A percentile compares a stretch with the other conserved stretches of the same genome.
These are phyloP conservation scores for Gobius niger DNA, from an alignment of 2,113 vertebrate species.

Conservation along the genomic window DNA sequence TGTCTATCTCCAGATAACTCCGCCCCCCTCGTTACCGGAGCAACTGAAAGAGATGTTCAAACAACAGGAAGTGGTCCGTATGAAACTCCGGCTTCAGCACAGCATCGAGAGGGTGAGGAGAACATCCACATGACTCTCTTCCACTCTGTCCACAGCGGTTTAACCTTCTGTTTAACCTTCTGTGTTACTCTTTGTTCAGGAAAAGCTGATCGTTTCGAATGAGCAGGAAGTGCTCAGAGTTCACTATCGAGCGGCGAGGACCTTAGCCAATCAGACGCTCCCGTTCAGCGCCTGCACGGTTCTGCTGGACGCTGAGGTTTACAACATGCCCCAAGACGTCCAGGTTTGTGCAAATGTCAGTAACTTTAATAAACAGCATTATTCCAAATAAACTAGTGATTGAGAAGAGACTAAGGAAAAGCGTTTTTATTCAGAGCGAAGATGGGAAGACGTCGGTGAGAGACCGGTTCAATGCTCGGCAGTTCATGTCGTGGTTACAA, in stretches of 20 bases:
- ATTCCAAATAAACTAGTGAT: neutral
- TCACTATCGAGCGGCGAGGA: constrained; percentile 95
- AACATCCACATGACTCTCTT: too few species aligned
- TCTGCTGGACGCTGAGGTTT: constrained; percentile 94
- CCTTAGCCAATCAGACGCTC: constrained; percentile 94
- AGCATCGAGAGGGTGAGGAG: constrained; percentile 92
- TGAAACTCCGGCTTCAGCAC: constrained; percentile 96
- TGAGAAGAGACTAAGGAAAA: neutral
- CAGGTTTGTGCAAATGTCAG: constrained; percentile 77
- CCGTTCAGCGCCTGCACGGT: constrained; percentile 98
- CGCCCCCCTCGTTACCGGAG: constrained; percentile 93
- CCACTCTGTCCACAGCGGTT: neutral
- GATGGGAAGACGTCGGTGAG: constrained; percentile 96
- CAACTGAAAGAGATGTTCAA: constrained; percentile 97
- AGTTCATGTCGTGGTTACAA: constrained; percentile 99
- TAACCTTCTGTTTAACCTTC: too few species aligned
- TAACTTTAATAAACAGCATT: constrained; percentile 1
- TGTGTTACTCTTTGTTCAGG: constrained; percentile 70
- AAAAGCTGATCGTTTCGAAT: constrained; percentile 97
- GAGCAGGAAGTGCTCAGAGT: constrained; percentile 97
- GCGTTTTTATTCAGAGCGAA: constrained; percentile 77
- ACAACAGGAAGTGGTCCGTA: constrained; percentile 96
- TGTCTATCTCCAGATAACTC: constrained; percentile 85
- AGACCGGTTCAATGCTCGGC: constrained; percentile 94
- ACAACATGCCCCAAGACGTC: constrained; percentile 93